Evolutionary conservation across 2,113 vertebrate genomes (phyloP).

Genomic region (Ancistrus triradiatus): DNA sequence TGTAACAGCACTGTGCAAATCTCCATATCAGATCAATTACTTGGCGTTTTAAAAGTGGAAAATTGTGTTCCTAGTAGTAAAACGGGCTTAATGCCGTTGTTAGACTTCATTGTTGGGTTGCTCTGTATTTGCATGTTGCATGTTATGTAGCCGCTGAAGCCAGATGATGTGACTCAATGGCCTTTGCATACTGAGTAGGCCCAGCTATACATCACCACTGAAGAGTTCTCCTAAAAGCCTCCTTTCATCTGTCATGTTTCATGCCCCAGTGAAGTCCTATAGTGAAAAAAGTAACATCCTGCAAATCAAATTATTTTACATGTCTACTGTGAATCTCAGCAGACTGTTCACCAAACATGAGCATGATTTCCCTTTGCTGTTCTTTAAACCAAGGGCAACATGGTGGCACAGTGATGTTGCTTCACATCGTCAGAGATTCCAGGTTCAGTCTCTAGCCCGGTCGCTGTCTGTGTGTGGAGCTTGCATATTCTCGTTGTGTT

Average conservation of each 20-base stretch:
- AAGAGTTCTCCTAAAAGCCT: conserved; percentile 8
- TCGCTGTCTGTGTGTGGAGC: no score
- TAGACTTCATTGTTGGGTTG: conserved; percentile 33
- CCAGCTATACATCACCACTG: not conserved
- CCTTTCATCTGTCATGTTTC: not conserved
- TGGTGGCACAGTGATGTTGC: no score
- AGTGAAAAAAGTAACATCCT: no score
- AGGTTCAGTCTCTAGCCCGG: no score
- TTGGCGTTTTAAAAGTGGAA: not conserved
- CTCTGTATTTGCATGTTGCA: conserved; percentile 42
- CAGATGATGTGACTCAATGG: conserved; percentile 32
- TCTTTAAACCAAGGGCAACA: no score
- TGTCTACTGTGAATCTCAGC: no score
- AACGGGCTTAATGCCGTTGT: not conserved
- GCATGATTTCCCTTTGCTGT: no score
- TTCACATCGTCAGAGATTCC: no score
- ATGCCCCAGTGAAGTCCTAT: no score
- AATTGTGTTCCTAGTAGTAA: conserved; percentile 7
- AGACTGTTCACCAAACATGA: no score
- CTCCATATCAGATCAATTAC: not conserved
- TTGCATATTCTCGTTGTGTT: no score
- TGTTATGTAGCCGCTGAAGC: conserved; percentile 19
- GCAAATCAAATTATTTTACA: no score
- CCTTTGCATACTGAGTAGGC: conserved; percentile 43
- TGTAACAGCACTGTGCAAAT: not conserved